Conservation (phyloP, 2,888 invertebrate species). For the Xiphydria camelus region DNA sequence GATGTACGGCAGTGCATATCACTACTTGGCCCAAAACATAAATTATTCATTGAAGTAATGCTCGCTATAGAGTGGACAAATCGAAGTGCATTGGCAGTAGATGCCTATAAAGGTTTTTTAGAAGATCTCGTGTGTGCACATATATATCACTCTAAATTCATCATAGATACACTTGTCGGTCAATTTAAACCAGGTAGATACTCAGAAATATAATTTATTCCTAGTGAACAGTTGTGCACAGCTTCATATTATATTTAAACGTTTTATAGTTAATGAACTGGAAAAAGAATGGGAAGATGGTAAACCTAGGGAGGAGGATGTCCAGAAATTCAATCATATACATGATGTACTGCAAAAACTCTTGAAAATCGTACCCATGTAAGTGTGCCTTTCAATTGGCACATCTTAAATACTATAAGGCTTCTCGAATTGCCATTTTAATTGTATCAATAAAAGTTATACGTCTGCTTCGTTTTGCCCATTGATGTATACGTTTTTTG, state of each 20-base stretch:
- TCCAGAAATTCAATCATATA: slow-evolving; percentile 65
- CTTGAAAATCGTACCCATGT: slow-evolving; percentile 65
- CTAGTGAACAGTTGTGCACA: not conserved
- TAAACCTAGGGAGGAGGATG: slow-evolving; percentile 62
- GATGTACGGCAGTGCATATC: slow-evolving; percentile 65
- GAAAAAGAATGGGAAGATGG: slow-evolving; percentile 66
- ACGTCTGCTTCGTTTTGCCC: slow-evolving; percentile 13
- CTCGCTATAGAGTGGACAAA: slow-evolving; percentile 65
- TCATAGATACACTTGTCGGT: slow-evolving; percentile 65
- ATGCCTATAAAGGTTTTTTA: slow-evolving; percentile 67
- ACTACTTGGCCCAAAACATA: slow-evolving; percentile 63
- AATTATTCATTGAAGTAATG: slow-evolving; percentile 65
- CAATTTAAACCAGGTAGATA: slow-evolving; percentile 64
- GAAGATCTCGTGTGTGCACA: slow-evolving; percentile 72
- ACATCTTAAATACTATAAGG: slow-evolving; percentile 15
- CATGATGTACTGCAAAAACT: slow-evolving; percentile 63
- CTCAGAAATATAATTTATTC: not conserved
- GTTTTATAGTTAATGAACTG: slow-evolving; percentile 55
- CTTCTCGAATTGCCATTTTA: slow-evolving; percentile 15
- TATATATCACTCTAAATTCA: slow-evolving; percentile 66
- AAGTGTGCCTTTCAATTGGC: too few relatives aligned
- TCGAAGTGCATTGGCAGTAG: slow-evolving; percentile 59
- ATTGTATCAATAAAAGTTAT: slow-evolving; percentile 16
- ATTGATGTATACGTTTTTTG: slow-evolving; percentile 34
- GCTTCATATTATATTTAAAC: slow-evolving; percentile 11